Evolutionary conservation across 1,140 invertebrate genomes (phyloP).

Genomic region (Drosophila sturtevanti): DNA sequence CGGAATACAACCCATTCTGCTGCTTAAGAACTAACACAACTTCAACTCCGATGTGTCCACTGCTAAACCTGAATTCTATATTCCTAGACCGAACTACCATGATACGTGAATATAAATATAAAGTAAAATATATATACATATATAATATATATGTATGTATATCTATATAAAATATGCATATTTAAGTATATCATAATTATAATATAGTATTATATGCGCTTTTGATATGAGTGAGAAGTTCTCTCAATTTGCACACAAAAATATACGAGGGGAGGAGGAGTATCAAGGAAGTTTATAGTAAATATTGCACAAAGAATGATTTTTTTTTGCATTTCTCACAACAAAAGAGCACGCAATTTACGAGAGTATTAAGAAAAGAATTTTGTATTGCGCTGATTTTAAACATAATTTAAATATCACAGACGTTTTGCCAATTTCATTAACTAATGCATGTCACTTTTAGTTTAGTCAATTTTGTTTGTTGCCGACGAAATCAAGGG

Average conservation of each 20-base stretch:
- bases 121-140: conserved; percentile 53
- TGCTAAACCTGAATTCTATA: conserved; percentile 16
- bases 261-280: conserved; percentile 42
- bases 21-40: conserved; percentile 67
- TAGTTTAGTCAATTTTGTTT: conserved; percentile 61
- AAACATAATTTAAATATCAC: conserved; percentile 78
- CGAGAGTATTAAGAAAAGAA: conserved; percentile 44
- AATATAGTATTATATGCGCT: conserved; percentile 51
- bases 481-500: conserved; percentile 36
- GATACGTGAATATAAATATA: conserved; percentile 18
- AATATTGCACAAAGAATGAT: conserved; percentile 69
- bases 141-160: conserved; percentile 37
- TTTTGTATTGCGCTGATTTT: conserved; percentile 56
- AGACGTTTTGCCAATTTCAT: conserved; percentile 76
- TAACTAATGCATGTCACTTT: conserved; percentile 62
- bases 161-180: conserved; percentile 31
- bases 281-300: conserved; percentile 49
- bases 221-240: conserved; percentile 71
- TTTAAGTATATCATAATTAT: conserved; percentile 30
- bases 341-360: conserved; percentile 55
- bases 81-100: conserved; percentile 6
- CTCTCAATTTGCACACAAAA: conserved; percentile 48
- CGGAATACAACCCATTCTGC: conserved; percentile 65
- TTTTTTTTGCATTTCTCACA: conserved; percentile 39
- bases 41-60: conserved; percentile 20